phyloP scores from a whole-genome alignment of 2,888 invertebrate species.

The Bellardia pandia region DNA sequence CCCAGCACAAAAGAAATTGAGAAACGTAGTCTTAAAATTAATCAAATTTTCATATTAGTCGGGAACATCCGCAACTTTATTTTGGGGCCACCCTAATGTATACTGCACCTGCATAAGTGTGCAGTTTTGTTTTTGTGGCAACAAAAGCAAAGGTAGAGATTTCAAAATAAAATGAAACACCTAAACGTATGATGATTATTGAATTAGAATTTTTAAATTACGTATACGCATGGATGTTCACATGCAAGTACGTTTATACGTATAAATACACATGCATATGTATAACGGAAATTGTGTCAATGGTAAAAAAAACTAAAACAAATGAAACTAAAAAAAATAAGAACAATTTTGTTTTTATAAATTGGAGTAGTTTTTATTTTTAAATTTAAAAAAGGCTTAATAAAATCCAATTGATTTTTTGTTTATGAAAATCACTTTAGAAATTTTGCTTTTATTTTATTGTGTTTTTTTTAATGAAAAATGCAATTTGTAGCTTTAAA shows the following conservation, averaged over 20 bases:
- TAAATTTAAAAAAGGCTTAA: no score
- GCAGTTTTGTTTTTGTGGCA: constrained; percentile 17
- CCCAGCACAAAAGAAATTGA: no score
- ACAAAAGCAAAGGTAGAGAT: constrained; percentile 55
- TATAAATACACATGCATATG: not conserved
- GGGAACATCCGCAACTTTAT: no score
- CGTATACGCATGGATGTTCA: constrained; percentile 41
- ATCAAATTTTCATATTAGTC: no score
- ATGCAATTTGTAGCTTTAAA: no score
- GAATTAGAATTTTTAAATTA: constrained; percentile 65
- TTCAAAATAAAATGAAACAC: constrained; percentile 64
- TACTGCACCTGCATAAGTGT: constrained; percentile 4
- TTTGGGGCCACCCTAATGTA: no score
- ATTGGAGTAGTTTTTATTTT: no score
- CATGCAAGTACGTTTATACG: not conserved
- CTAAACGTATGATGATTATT: constrained; percentile 70
- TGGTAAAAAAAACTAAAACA: not conserved
- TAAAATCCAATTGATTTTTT: no score
- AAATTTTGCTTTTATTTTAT: no score
- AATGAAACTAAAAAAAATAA: not conserved
- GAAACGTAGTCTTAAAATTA: no score
- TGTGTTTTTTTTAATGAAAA: no score
- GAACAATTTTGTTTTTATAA: not conserved
- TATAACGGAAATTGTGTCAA: constrained; percentile 37
- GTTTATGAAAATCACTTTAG: no score